Percentiles rank a stretch among this genome's conserved stretches.
phyloP scores from a whole-genome alignment of 2,797 vertebrate genomes.

The Eleutherodactylus coqui region DNA sequence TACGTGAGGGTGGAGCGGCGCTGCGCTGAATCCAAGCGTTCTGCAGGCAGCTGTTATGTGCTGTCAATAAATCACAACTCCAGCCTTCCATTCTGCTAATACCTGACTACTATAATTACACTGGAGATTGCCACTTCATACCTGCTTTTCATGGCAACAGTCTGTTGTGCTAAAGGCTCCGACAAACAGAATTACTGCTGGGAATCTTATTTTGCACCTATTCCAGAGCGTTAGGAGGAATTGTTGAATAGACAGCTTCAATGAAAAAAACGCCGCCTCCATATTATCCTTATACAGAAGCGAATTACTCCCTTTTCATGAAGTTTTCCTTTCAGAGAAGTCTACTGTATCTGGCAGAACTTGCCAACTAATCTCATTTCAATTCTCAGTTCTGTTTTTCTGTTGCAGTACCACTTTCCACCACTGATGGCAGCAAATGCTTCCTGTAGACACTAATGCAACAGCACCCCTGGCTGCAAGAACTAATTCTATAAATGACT shows the following conservation, averaged over 20 bases:
- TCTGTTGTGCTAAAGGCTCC: neutral
- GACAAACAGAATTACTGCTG: conserved; percentile 35
- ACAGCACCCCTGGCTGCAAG: neutral
- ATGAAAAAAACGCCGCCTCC: neutral
- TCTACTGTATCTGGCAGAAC: neutral
- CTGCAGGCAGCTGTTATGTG: conserved; percentile 8
- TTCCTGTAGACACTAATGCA: neutral
- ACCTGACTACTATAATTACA: conserved; percentile 46
- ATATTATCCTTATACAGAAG: neutral
- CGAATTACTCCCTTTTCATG: neutral
- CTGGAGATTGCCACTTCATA: conserved; percentile 50
- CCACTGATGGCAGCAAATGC: neutral
- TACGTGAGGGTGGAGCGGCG: neutral
- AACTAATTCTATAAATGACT: neutral
- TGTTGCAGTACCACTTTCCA: neutral
- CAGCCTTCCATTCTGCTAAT: conserved; percentile 20
- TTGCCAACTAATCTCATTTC: neutral
- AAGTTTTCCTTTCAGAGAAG: neutral
- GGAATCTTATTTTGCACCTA: neutral
- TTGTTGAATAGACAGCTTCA: neutral
- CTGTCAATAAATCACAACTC: neutral
- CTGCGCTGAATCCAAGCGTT: neutral
- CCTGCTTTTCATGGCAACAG: conserved; percentile 35
- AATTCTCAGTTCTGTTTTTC: neutral
- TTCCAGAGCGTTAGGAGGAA: neutral